Conservation (phyloP, 2,888 invertebrate species). For the Philopedon plagiatum region DNA sequence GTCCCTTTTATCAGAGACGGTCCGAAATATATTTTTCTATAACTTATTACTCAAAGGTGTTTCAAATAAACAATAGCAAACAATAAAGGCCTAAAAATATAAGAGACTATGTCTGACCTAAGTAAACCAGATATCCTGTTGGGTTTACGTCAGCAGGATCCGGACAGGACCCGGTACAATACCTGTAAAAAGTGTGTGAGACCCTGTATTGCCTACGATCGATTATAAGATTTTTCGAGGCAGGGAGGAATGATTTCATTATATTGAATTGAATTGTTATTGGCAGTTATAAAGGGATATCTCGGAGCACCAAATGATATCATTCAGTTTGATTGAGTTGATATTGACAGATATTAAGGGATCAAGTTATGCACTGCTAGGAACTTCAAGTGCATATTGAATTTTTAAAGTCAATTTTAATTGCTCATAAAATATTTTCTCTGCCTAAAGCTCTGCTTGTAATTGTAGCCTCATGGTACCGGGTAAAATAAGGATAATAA, state of each 20-base stretch:
- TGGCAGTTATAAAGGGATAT: slow-evolving; percentile 1
- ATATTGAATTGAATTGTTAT: slow-evolving; percentile 6
- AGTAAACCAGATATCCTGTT: too few species aligned
- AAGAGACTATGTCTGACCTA: too few species aligned
- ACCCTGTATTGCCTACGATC: not conserved
- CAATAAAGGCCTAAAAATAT: too few species aligned
- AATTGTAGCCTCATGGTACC: too few species aligned
- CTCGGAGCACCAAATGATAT: not conserved
- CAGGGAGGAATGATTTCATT: not conserved
- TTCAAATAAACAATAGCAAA: too few species aligned
- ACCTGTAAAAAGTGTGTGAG: not conserved
- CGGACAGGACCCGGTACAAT: too few species aligned
- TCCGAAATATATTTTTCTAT: too few species aligned
- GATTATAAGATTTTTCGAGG: not conserved
- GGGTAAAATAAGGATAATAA: too few species aligned
- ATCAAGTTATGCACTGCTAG: not conserved
- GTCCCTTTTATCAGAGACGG: too few species aligned
- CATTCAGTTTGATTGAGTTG: not conserved
- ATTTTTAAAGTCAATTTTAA: not conserved
- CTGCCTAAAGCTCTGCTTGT: too few species aligned
- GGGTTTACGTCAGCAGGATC: too few species aligned
- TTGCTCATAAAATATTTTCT: not conserved
- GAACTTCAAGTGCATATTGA: not conserved
- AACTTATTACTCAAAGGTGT: too few species aligned
- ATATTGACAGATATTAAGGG: not conserved